Evolutionary conservation across 2,888 invertebrate genomes (phyloP), one percentile per base, ranked within the genome.

Genomic region (Noctua janthina): DNA sequence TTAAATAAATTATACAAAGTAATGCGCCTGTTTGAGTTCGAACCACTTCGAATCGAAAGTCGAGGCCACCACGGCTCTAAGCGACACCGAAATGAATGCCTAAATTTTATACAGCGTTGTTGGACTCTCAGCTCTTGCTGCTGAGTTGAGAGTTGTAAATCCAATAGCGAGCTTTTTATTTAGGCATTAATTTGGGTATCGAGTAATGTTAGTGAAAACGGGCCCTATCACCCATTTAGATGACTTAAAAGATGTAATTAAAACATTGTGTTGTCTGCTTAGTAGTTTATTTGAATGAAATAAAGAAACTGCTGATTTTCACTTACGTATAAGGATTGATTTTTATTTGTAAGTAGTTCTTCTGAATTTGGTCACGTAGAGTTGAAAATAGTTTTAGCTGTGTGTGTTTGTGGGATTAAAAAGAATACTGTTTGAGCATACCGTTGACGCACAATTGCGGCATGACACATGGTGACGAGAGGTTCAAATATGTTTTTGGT

Each of bases 371-470:
- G 39, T 39, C 39, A 66, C 15, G 15, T 67, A 13, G 7, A 46
- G 7, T 67, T 46, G 15, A 20, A 46, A 29, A 4, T 17, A 46
- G 17, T 29, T 68, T 68, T 46, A 39, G 5, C 20, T 49, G 20
- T 82, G 17, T 80, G 59, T 62, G 59, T 83, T 51, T 5, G 20
- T 15, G 51, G 51, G 71, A 10, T 23, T n/a, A 17, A 23, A 15
- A 77, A 46, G 69, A 70, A 79, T 79, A 79, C 73, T 79, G 73
- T 43, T 29, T 43, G 51, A 73, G 54, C 17, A 11, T 39, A 46
- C 17, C 17, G 69, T 81, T 81, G 69, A 76, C 7, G 76, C 56
- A 82, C 11, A n/a, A n/a, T 11, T 15, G 68, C 4, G n/a, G n/a
- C 68, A 17, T n/a, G 11, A 46, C 2, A n/a, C 7, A 20, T 35